Evolutionary conservation across 2,113 vertebrate species (phyloP).

Genomic region (Sylvia atricapilla): DNA sequence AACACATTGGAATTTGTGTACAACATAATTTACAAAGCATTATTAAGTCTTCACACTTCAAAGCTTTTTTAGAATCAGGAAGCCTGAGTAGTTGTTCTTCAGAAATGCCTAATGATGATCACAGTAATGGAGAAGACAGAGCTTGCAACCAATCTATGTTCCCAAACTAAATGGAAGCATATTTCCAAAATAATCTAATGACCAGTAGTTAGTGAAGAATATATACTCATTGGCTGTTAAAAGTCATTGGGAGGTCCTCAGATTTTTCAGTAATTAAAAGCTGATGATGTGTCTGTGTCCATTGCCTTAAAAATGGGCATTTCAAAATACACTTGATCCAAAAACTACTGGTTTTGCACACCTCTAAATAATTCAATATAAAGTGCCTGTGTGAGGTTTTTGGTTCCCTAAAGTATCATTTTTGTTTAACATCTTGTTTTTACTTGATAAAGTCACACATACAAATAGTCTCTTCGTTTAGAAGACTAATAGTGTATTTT

Average conservation of each 20-base stretch:
- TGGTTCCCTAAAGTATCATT: not conserved
- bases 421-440: not conserved
- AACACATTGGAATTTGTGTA: not conserved
- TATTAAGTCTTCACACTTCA: not conserved
- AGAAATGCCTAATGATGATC: not conserved
- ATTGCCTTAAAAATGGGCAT: not conserved
- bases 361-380: not conserved
- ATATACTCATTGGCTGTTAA: not conserved
- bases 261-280: not conserved
- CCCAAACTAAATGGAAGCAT: not conserved
- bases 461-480: not conserved
- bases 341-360: not conserved
- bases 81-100: not conserved
- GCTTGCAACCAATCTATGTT: not conserved
- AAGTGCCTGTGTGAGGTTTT: not conserved
- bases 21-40: not conserved
- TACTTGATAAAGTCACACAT: not conserved
- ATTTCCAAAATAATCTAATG: not conserved
- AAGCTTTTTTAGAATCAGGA: not conserved
- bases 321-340: not conserved
- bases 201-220: not conserved
- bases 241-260: not conserved
- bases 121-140: not conserved
- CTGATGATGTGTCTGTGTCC: not conserved
- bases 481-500: not conserved